Evolutionary conservation across 2,888 invertebrate species (phyloP), one percentile per base, ranked within the genome.

Genomic region (Hypomecis atomaria): DNA sequence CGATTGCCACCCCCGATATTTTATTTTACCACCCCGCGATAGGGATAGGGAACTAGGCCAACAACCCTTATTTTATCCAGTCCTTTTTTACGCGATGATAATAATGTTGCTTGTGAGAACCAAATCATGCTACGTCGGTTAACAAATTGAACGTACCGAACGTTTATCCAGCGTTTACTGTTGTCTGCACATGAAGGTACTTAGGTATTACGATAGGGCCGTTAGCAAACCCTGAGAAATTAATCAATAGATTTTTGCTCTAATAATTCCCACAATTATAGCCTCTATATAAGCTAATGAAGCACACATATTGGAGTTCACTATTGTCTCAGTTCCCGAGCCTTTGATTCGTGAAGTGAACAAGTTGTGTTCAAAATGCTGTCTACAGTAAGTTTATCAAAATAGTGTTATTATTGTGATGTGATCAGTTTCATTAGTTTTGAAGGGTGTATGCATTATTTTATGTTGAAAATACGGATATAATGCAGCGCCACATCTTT

Each of bases 221-320:
- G 77, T 88, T 88, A 73, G 82, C 84, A 89, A 89, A 88, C 83
- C 76, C 82, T 90, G 85, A 84, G 89, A 90, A 89, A 89, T 90
- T 85, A 85, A 86, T 89, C 88, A 88, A 88, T 86, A 77, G 78
- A 83, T 89, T 90, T 92, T 92, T 91, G 89, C 91, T 88, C 89
- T 77, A 87, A 84, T 88, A 88, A 86, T 92, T 92, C 92, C 90
- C 92, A 92, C 92, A 90, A 89, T 91, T 89, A 89, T 78, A 77
- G 79, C 78, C 76, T 80, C 79, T 92, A 91, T 92, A 92, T 88
- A 91, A 86, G 84, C 84, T 88, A 88, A 86, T 87, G 86, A 83
- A 78, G 71, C 72, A 71, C 71, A 72, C 75, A 75, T 70, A 70
- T 66, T 69, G 49, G 63, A 75, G 74, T 75, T 69, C 86, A 88